Conservation (phyloP, 2,113 vertebrate species). For the Entomyzon cyanotis region DNA sequence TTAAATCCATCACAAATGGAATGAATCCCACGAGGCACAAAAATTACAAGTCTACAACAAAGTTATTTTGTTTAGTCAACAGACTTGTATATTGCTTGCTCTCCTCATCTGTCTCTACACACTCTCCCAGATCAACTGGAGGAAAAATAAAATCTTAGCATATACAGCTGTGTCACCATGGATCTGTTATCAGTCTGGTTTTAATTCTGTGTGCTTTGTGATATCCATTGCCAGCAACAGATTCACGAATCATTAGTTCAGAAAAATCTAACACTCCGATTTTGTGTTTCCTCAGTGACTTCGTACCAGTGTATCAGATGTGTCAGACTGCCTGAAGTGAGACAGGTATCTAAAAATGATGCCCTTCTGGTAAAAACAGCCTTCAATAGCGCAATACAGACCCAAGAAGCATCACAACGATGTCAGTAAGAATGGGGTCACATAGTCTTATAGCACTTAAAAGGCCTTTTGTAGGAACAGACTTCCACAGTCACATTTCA, state of each 20-base stretch:
- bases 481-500: background rate
- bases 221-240: slow-evolving; percentile 61
- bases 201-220: background rate
- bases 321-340: background rate
- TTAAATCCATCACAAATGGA: slow-evolving; percentile 36
- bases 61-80: background rate
- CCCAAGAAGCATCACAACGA: background rate
- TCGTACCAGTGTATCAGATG: slow-evolving; percentile 35
- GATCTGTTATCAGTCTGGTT: background rate
- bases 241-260: background rate
- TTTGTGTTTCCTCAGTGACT: background rate
- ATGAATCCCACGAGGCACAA: slow-evolving; percentile 19
- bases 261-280: background rate
- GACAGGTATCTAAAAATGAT: background rate
- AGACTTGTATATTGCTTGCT: slow-evolving; percentile 47
- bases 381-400: background rate
- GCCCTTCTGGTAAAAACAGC: background rate
- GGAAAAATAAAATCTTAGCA: background rate
- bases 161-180: slow-evolving; percentile 1
- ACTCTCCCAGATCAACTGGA: slow-evolving; percentile 46
- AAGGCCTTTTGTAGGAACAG: background rate
- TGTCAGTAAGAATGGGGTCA: background rate
- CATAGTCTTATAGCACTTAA: background rate
- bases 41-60: background rate
- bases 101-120: background rate